Evolutionary conservation across 1,140 invertebrate species (phyloP).

Genomic region (Drosophila kikkawai): DNA sequence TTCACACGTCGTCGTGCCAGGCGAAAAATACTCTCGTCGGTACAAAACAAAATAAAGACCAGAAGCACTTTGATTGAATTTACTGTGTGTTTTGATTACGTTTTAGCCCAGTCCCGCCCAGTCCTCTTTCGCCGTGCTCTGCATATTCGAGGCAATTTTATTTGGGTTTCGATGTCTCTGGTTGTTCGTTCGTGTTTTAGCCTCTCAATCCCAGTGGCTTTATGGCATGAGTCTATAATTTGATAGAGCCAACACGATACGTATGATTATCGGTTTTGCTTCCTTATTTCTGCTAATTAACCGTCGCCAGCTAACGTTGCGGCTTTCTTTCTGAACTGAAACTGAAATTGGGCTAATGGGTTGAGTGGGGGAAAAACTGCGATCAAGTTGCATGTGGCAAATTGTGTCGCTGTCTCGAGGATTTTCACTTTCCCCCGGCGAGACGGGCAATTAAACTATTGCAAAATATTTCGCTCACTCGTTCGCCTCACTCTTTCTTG

Average conservation of each 20-base stretch:
- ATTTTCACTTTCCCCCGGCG: conserved; percentile 50
- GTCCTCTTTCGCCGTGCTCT: conserved; percentile 33
- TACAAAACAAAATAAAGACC: conserved; percentile 51
- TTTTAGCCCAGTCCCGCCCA: conserved; percentile 48
- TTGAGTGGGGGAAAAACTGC: conserved; percentile 31
- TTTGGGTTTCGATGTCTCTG: conserved; percentile 74
- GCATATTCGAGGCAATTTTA: conserved; percentile 57
- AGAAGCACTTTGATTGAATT: conserved; percentile 76
- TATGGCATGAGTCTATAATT: conserved; percentile 66
- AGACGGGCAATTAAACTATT: conserved; percentile 68
- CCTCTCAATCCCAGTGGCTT: conserved; percentile 9
- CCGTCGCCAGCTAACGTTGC: conserved; percentile 21
- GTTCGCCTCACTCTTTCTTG: conserved; percentile 11
- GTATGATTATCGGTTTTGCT: conserved; percentile 64
- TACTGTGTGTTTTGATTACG: conserved; percentile 63
- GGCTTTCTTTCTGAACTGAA: conserved; percentile 30
- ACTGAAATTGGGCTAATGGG: conserved; percentile 56
- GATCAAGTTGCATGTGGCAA: conserved; percentile 17
- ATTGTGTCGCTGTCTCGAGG: conserved; percentile 39
- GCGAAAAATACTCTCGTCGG: conserved; percentile 32
- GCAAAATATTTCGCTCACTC: conserved; percentile 47
- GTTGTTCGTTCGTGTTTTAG: conserved; percentile 27
- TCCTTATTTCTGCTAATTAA: conserved; percentile 79
- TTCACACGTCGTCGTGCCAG: conserved; percentile 64
- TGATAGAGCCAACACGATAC: conserved; percentile 65